phyloP scores from a whole-genome alignment of 2,888 invertebrate species.

The Tipula confusa region DNA sequence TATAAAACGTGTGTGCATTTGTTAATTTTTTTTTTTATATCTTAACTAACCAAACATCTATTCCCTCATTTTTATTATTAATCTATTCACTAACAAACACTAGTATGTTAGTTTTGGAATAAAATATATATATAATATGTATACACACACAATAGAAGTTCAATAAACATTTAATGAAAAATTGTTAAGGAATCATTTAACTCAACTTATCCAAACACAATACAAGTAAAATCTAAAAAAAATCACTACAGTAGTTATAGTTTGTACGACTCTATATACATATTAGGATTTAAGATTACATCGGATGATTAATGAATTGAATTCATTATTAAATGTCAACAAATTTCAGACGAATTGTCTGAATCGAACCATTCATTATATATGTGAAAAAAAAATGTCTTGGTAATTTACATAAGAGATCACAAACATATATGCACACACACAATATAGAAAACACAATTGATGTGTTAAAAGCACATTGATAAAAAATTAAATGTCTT shows the following conservation, averaged over 20 bases:
- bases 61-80: background rate
- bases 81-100: background rate
- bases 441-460: background rate
- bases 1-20: constrained; percentile 12
- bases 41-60: background rate
- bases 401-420: background rate
- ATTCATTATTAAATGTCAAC: constrained; percentile 12
- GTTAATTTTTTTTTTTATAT: background rate
- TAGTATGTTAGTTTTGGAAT: background rate
- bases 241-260: constrained; percentile 15
- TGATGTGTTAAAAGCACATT: constrained; percentile 1
- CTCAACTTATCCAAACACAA: background rate
- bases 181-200: background rate
- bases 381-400: background rate
- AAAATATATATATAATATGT: background rate
- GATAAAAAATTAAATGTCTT: background rate
- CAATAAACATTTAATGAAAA: constrained; percentile 3
- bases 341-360: constrained; percentile 20
- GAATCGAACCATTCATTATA: constrained; percentile 20
- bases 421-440: background rate
- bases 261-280: background rate
- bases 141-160: background rate
- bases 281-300: background rate
- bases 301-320: background rate
- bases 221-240: background rate